Evolutionary conservation across 2,888 invertebrate species (phyloP).

Genomic region (Oscheius sp.): DNA sequence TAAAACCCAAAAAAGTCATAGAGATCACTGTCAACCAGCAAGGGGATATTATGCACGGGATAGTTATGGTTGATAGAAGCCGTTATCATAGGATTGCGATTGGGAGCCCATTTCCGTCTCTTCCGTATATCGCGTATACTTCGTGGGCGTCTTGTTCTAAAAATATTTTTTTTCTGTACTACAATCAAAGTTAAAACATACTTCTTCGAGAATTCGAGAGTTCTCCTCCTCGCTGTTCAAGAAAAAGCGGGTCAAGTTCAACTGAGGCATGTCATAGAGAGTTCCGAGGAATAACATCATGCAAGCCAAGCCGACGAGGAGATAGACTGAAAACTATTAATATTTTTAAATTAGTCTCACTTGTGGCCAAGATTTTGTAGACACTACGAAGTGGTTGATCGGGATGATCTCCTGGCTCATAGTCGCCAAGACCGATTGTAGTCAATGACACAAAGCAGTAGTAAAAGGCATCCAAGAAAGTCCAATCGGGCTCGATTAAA

Average conservation of each 20-base stretch:
- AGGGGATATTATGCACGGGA: slow-evolving; percentile 10
- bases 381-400: slow-evolving; percentile 81
- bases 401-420: slow-evolving; percentile 84
- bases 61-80: slow-evolving; percentile 14
- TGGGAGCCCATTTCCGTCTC: slow-evolving; percentile 3
- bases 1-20: slow-evolving; percentile 9
- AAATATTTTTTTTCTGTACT: background rate
- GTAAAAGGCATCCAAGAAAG: slow-evolving; percentile 85
- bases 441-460: slow-evolving; percentile 90
- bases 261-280: slow-evolving; percentile 87
- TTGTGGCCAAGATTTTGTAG: slow-evolving; percentile 84
- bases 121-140: slow-evolving; percentile 18
- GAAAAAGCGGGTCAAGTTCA: slow-evolving; percentile 78
- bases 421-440: slow-evolving; percentile 86
- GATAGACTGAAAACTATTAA: slow-evolving; percentile 78
- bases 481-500: slow-evolving; percentile 76
- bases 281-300: slow-evolving; percentile 85
- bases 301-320: slow-evolving; percentile 83
- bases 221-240: slow-evolving; percentile 49
- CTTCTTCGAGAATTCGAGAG: slow-evolving; percentile 20
- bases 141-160: slow-evolving; percentile 11
- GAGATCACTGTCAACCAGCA: slow-evolving; percentile 20
- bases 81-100: slow-evolving; percentile 17
- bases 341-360: slow-evolving; percentile 71
- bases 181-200: background rate